phyloP scores from a whole-genome alignment of 2,888 invertebrate genomes.

The Euzetes globulus region DNA sequence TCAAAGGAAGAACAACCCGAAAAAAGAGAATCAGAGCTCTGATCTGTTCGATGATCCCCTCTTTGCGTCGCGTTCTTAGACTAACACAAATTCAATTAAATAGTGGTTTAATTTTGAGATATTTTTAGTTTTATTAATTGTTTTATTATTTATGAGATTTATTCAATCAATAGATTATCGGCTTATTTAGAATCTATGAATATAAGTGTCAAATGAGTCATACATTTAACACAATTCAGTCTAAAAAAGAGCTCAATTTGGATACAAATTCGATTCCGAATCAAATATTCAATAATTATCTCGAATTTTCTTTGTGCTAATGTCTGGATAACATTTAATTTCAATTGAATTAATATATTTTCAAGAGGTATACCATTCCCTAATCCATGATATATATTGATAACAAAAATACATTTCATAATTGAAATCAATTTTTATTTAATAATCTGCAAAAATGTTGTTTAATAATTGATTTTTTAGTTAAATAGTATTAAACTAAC shows the following conservation, averaged over 20 bases:
- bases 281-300: too few species aligned
- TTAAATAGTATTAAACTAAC: not conserved
- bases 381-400: too few species aligned
- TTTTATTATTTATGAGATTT: not conserved
- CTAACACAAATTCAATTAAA: not conserved
- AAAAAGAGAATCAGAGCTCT: not conserved
- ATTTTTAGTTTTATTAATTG: not conserved
- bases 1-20: not conserved
- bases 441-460: not conserved
- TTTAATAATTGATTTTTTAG: not conserved
- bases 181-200: too few species aligned
- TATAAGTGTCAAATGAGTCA: too few species aligned
- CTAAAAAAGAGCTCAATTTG: too few species aligned
- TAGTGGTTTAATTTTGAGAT: not conserved
- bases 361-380: too few species aligned
- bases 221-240: too few species aligned
- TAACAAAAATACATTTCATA: not conserved
- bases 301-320: too few species aligned
- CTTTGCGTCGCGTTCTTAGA: not conserved
- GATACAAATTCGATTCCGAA: too few species aligned
- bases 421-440: not conserved
- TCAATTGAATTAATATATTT: too few species aligned
- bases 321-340: too few species aligned
- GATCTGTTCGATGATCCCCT: slow-evolving; percentile 16
- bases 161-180: too few species aligned